A percentile compares a stretch with the other conserved stretches of the same genome.
Evolutionary conservation across 2,113 vertebrate species (phyloP).

Genomic region (Rhodinocichla rosea): DNA sequence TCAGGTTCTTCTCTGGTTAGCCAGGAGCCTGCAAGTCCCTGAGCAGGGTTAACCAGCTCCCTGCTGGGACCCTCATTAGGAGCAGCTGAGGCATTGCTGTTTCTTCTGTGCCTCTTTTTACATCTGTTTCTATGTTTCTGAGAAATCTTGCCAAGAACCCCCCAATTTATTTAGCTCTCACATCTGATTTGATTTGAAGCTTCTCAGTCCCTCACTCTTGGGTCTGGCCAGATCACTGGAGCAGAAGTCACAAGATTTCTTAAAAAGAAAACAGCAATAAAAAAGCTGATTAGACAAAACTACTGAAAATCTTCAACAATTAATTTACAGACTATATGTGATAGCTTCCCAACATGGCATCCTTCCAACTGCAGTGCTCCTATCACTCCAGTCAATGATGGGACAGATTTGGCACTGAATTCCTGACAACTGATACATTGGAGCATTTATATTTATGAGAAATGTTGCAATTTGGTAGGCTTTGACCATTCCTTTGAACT

Average conservation of each 20-base stretch:
- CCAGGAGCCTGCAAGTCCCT: background rate
- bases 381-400: background rate
- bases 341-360: background rate
- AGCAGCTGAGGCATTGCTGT: background rate
- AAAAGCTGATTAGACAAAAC: background rate
- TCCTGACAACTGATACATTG: background rate
- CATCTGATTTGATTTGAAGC: background rate
- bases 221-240: background rate
- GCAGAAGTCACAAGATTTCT: constrained; percentile 13
- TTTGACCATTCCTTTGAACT: background rate
- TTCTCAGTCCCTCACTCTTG: background rate
- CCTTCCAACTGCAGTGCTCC: background rate
- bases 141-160: constrained; percentile 27
- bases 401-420: background rate
- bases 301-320: background rate
- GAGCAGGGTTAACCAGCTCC: background rate
- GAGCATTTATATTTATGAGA: background rate
- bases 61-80: background rate
- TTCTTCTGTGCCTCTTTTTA: background rate
- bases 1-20: background rate
- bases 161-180: constrained; percentile 19
- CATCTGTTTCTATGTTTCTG: constrained; percentile 36
- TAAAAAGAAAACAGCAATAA: background rate
- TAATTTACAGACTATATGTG: background rate
- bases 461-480: background rate